Evolutionary conservation across 2,797 vertebrate species (phyloP), one percentile per base, ranked within the genome.

Genomic region (Chelonia mydas): DNA sequence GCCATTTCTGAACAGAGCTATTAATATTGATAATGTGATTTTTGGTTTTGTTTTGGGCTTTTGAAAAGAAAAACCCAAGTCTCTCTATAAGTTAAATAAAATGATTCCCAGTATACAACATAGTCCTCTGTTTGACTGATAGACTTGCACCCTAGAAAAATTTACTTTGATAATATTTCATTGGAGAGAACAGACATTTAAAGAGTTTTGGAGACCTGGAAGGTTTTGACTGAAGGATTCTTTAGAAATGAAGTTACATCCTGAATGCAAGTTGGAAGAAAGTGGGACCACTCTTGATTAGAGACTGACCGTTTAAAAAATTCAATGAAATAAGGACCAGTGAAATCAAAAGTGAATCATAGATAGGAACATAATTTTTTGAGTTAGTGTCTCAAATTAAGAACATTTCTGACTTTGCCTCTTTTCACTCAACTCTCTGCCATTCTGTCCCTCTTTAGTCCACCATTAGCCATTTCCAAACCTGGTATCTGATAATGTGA

Each of bases 91-190:
- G 72, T 28, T 28, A 41, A n/a, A 54, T 33, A 23, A n/a, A 2
- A 59, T 59, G 72, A 76, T 23, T 82, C 11, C 8, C 37, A 28
- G 6, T 0, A 0, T 76, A 76, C 16, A 88, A 53, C 4, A 68
- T 85, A 27, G 13, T 72, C 28, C 84, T 59, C 74, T 57, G 45
- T 65, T 95, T 68, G 8, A 2, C 53, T 80, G 77, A 21, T 28
- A 47, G 55, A 7, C 37, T 68, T 68, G 45, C 33, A 11, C 21
- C 1, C 9, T 6, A 31, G 16, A 68, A 57, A 28, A 53, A 8
- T 45, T n/a, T 2, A 17, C 79, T 86, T 89, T 57, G 65, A 68
- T 65, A 33, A 65, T 68, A 68, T 68, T 68, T 21, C 33, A 68
- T 4, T 11, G n/a, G 17, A 68, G n/a, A 17, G 4, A 21, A 68